These are phyloP conservation scores for Danio rerio DNA, from an alignment of 2,113 vertebrate species.

Conservation along the genomic window DNA sequence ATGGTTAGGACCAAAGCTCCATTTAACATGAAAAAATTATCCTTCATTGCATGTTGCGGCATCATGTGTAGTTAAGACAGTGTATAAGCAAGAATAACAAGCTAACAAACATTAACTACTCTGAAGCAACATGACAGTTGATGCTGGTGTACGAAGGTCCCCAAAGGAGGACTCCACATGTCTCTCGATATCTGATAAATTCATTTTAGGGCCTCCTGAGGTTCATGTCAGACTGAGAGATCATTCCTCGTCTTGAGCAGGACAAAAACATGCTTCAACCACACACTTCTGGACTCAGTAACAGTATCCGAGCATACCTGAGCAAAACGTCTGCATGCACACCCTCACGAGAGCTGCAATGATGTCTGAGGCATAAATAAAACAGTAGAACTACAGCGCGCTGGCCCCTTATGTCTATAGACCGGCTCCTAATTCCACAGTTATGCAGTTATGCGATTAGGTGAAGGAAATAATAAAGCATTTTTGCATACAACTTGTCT, in stretches of 20 bases:
- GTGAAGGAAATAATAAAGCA: conserved; percentile 33
- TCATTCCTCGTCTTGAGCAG: not conserved
- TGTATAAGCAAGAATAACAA: not conserved
- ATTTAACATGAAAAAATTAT: no score
- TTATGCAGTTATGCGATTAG: conserved; percentile 4
- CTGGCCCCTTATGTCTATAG: not conserved
- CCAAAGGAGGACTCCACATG: not conserved
- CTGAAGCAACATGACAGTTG: not conserved
- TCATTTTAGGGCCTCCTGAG: not conserved
- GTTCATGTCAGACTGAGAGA: conserved; percentile 11
- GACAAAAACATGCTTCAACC: conserved; percentile 22
- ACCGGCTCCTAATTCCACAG: not conserved
- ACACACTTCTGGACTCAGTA: conserved; percentile 33
- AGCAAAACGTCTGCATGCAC: not conserved
- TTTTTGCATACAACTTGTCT: conserved; percentile 28
- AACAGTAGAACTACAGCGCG: not conserved
- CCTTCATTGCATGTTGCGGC: no score
- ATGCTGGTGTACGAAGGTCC: not conserved
- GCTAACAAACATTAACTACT: not conserved
- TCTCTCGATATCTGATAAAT: not conserved
- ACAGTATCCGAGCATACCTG: not conserved
- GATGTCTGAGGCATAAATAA: conserved; percentile 11
- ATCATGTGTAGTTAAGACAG: no score
- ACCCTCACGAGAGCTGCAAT: not conserved
- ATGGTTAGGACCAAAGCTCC: no score